Percentiles rank a stretch among this genome's conserved stretches.
These are phyloP conservation scores for Alces alces DNA, from an alignment of 2,113 vertebrate species.

Conservation along the genomic window DNA sequence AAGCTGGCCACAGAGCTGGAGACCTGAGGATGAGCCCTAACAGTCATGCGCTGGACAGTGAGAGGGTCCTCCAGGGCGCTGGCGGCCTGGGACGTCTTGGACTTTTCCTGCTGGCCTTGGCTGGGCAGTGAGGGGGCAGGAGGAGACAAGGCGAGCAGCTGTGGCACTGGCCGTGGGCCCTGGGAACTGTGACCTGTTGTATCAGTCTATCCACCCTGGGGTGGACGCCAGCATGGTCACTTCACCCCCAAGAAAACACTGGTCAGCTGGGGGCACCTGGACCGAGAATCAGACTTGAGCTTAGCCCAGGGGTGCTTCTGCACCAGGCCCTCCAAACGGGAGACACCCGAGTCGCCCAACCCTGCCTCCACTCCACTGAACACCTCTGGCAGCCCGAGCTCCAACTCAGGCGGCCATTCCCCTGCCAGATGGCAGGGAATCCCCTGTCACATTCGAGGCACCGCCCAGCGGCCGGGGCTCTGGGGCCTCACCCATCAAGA, in stretches of 20 bases:
- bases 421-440: background rate
- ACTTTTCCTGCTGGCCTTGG: background rate
- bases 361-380: background rate
- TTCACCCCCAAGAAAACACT: background rate
- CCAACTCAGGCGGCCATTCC: background rate
- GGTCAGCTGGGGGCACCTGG: background rate
- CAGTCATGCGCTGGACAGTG: background rate
- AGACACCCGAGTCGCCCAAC: background rate
- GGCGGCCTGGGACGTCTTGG: background rate
- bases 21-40: background rate
- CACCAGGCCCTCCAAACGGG: background rate
- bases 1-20: background rate
- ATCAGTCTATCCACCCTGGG: background rate
- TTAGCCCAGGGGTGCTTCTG: background rate
- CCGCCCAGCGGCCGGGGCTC: fast-evolving
- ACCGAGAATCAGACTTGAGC: background rate
- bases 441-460: too few relatives aligned
- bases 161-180: background rate
- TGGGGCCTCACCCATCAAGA: background rate
- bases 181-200: fast-evolving
- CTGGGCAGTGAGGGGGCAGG: fast-evolving
- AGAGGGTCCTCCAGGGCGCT: background rate
- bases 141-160: background rate
- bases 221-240: background rate
- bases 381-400: background rate